Percentiles rank a stretch among this genome's conserved stretches.
Evolutionary conservation across 2,797 vertebrate species (phyloP).

Genomic region (Anguilla megastoma): DNA sequence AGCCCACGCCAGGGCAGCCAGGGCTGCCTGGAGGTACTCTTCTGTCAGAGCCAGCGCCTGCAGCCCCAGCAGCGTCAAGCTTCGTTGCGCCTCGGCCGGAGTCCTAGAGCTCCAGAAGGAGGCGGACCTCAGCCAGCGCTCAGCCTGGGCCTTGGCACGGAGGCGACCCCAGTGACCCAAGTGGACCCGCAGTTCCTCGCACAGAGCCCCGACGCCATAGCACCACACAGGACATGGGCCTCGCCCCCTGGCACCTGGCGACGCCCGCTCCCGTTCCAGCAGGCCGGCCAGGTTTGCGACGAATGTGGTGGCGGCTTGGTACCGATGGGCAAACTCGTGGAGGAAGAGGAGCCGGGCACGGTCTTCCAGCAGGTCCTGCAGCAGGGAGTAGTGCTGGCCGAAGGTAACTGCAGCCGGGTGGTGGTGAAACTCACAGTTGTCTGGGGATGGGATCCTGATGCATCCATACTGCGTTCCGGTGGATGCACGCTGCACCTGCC

Average conservation of each 20-base stretch:
- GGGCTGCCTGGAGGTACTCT: conserved; percentile 48
- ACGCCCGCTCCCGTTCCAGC: conserved; percentile 49
- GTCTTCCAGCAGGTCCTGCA: conserved; percentile 66
- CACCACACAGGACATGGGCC: conserved; percentile 41
- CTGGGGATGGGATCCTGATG: conserved; percentile 42
- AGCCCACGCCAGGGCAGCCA: conserved; percentile 51
- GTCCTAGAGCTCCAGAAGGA: conserved; percentile 42
- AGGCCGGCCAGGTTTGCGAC: conserved; percentile 54
- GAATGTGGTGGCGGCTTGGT: conserved; percentile 49
- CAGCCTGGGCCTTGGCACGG: conserved; percentile 56
- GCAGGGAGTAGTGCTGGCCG: conserved; percentile 55
- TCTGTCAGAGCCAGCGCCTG: conserved; percentile 66
- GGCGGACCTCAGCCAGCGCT: conserved; percentile 51
- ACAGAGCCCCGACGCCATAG: conserved; percentile 51
- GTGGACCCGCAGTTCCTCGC: conserved; percentile 67
- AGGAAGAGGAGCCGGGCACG: conserved; percentile 66
- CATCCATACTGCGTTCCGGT: conserved; percentile 38
- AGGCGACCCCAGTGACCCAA: conserved; percentile 68
- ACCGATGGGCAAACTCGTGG: conserved; percentile 64
- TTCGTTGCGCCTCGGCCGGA: conserved; percentile 52
- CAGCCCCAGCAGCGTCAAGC: conserved; percentile 55
- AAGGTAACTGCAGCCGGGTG: conserved; percentile 50
- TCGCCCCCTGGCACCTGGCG: conserved; percentile 2
- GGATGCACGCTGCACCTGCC: conserved; percentile 47
- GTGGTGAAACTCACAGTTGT: conserved; percentile 51